A percentile compares a stretch with the other conserved stretches of the same genome.
Conservation (phyloP, 2,797 vertebrate species). For the Cuculus canorus region DNA sequence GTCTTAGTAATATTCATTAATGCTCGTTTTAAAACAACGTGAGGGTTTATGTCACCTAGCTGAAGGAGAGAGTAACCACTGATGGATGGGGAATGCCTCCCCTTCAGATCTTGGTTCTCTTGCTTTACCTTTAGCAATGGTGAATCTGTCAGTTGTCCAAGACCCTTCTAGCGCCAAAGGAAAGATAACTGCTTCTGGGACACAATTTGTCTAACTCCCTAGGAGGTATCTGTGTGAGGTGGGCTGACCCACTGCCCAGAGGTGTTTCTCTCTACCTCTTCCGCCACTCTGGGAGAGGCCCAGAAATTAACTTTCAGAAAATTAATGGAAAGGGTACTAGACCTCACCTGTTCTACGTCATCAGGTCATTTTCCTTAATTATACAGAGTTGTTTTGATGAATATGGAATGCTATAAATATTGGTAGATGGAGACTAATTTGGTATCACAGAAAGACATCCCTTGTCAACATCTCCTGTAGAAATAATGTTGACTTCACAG, state of each 20-base stretch:
- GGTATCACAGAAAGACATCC: background rate
- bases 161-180: background rate
- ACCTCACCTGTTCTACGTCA: background rate
- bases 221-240: fast-evolving
- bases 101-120: background rate
- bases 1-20: background rate
- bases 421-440: background rate
- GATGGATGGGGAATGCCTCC: background rate
- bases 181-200: background rate
- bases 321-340: background rate
- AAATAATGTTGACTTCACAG: background rate
- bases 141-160: background rate
- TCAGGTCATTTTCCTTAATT: background rate
- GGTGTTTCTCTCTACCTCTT: background rate
- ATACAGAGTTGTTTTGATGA: background rate
- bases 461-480: background rate
- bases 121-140: background rate
- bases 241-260: background rate
- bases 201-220: background rate
- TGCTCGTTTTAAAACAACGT: background rate
- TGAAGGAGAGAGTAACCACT: background rate
- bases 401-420: background rate
- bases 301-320: background rate
- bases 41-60: background rate
- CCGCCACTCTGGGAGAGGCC: background rate